Evolutionary conservation across 2,113 vertebrate species (phyloP).

Genomic region (Dendrocopos noguchii): DNA sequence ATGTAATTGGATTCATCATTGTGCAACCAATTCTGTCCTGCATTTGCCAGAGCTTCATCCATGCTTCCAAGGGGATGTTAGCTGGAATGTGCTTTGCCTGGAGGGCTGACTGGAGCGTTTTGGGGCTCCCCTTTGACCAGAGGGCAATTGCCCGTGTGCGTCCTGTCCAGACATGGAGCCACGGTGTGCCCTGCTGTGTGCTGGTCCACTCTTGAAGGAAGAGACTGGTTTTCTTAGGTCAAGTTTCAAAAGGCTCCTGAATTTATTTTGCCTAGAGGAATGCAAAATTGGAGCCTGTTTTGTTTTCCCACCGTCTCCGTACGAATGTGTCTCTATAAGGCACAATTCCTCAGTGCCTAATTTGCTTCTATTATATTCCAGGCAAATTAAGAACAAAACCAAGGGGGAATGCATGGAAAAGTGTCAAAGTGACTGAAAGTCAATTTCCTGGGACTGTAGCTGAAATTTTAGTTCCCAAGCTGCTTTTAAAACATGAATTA

Average conservation of each 20-base stretch:
- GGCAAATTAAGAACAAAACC: conserved; percentile 61
- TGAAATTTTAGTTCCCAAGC: conserved; percentile 42
- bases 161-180: background rate
- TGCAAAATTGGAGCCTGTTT: background rate
- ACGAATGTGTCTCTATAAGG: background rate
- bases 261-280: conserved; percentile 31
- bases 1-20: background rate
- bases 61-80: background rate
- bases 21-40: background rate
- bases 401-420: background rate
- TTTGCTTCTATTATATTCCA: conserved; percentile 60
- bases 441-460: conserved; percentile 53
- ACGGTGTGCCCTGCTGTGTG: background rate
- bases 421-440: conserved; percentile 50
- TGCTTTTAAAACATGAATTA: conserved; percentile 14
- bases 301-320: background rate
- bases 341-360: conserved; percentile 52
- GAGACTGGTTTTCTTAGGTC: background rate
- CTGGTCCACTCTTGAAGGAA: background rate
- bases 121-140: background rate
- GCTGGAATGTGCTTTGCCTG: background rate
- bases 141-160: rapidly evolving
- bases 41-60: background rate
- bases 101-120: background rate
- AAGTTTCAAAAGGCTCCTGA: background rate